Conservation (phyloP, 2,888 invertebrate genomes). For the Trichogramma evanescens region DNA sequence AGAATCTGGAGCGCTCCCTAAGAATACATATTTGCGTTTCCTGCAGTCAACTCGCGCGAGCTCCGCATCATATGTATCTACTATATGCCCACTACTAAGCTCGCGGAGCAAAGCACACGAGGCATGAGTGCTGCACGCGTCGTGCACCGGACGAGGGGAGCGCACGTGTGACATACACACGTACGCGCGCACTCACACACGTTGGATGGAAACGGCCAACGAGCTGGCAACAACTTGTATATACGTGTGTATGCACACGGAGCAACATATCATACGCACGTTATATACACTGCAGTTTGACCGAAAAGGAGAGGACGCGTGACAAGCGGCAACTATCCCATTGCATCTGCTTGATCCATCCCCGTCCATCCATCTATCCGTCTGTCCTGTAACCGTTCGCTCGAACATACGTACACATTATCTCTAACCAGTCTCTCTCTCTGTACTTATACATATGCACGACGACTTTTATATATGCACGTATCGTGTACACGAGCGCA, state of each 20-base stretch:
- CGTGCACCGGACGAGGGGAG: not conserved
- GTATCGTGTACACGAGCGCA: too few species aligned
- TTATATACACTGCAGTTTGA: too few species aligned
- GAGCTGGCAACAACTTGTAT: too few species aligned
- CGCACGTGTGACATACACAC: not conserved
- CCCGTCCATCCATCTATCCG: not conserved
- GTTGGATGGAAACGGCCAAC: too few species aligned
- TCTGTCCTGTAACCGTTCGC: too few species aligned
- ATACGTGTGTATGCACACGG: too few species aligned
- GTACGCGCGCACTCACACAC: not conserved
- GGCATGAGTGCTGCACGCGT: not conserved
- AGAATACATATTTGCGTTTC: slow-evolving; percentile 20
- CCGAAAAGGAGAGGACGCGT: not conserved
- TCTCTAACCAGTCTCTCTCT: too few species aligned
- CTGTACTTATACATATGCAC: slow-evolving; percentile 14
- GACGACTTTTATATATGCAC: not conserved
- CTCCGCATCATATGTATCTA: too few species aligned
- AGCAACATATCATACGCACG: too few species aligned
- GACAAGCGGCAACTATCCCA: slow-evolving; percentile 4
- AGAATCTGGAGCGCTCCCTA: slow-evolving; percentile 18
- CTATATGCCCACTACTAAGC: too few species aligned
- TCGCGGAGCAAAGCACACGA: not conserved
- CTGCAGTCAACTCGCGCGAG: not conserved
- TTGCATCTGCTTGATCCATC: slow-evolving; percentile 5
- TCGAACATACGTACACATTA: too few species aligned